Base-by-base conservation (phyloP, 2,888 invertebrate genomes). In the Oxycera nigricornis region DNA sequence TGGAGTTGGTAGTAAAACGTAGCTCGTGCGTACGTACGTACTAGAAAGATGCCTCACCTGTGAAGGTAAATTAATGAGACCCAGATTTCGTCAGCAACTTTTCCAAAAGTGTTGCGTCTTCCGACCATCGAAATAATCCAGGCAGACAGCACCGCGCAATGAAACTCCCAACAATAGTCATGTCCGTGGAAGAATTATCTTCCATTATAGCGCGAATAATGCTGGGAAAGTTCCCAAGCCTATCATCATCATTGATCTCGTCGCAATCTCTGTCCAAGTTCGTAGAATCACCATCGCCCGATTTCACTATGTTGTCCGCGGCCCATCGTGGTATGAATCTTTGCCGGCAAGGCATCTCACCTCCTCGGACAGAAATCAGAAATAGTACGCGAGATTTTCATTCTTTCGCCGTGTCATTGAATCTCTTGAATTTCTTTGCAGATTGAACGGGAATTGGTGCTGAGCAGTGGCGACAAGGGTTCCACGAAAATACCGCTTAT, bases 361-460 rank as follows among this genome's bases (percentile, higher is more conserved):
- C 17, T 46, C 6, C 14, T n/a, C 17, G 50, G 6, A 28, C 28
- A 30, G 30, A 22, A 31, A 57, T 73, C 74, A 65, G 73, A 72
- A 74, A 61, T 75, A 28, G 39, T 22, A 30, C 74, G 50, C 14
- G 31, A 52, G 22, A n/a, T 31, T 52, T 11, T 20, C 52, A 73
- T 57, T 31, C 20, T 28, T n/a, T 28, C 52, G 35, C 24, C n/a
- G 6, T 50, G 9, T 50, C 6, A 50, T 55, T 55, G 20, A 22
- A 3, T 39, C 67, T 70, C 6, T 55, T 59, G 6, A 59, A 20
- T 67, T 67, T 30, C 62, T 52, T 50, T 22, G 70, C 52, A 93
- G 93, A 93, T 93, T 84, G 93, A 93, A 84, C 89, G 93, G 57
- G 92, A 93, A 85, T 91, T 93, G 79, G 90, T 92, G 73, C 84